Evolutionary conservation across 1,140 invertebrate genomes (phyloP), one percentile per base, ranked within the genome.

Genomic region (Metaphire vulgaris): DNA sequence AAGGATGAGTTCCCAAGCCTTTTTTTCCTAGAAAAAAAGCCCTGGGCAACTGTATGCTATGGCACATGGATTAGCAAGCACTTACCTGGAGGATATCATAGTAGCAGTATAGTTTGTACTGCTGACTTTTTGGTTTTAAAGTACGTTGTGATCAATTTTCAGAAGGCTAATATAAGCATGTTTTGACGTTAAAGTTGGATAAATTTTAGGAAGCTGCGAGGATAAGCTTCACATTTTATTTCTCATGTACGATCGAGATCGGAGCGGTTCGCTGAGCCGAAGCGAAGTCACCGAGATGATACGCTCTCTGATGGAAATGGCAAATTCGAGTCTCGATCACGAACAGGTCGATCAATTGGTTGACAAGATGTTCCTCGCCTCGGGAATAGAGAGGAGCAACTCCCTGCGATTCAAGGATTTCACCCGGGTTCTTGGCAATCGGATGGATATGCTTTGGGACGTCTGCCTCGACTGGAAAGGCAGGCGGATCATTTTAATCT

Each of bases 161-260:
- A n/a, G n/a, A n/a, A n/a, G n/a, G n/a, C n/a, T n/a, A n/a, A n/a
- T n/a, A n/a, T n/a, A n/a, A n/a, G n/a, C n/a, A n/a, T n/a, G n/a
- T n/a, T n/a, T n/a, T n/a, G n/a, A n/a, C n/a, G n/a, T n/a, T n/a
- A n/a, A n/a, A n/a, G n/a, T n/a, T n/a, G n/a, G n/a, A 65, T 66
- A 73, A 33, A 31, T 74, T 34, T 1, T 92, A 69, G 96, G 96
- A 0, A 93, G 94, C 81, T 95, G 94, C 1, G 95, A 98, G 80
- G 96, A 99, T 81, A 99, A 99, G 84, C 86, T 99, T 16, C 89
- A 96, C 21, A 96, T 98, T 32, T 94, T 99, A 76, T 99, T 99
- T 82, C 94, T 98, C 82, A 99, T 99, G 97, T 99, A 97, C 83
- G 97, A 99, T 83, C 93, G 96, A 80, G 95, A 99, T 83, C 89